Percentiles rank a stretch among this genome's conserved stretches.
Evolutionary conservation across 2,888 invertebrate genomes (phyloP).

Genomic region (Sphaeridia pumilis): DNA sequence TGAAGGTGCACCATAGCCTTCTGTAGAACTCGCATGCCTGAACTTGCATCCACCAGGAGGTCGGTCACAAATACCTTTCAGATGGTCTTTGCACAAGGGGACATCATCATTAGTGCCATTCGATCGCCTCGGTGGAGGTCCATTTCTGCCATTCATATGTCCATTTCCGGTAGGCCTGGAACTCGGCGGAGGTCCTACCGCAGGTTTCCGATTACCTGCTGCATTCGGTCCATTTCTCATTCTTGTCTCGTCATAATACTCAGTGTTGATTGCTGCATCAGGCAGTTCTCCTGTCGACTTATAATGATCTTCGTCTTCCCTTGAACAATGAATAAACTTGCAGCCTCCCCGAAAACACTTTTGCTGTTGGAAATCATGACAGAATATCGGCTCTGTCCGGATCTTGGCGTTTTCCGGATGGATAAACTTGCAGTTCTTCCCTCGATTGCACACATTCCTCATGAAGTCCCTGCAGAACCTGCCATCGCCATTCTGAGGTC

Average conservation of each 20-base stretch:
- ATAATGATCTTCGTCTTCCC: constrained; percentile 59
- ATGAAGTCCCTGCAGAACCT: constrained; percentile 51
- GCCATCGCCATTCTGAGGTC: constrained; percentile 35
- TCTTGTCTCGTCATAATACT: constrained; percentile 5
- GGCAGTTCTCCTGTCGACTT: constrained; percentile 61
- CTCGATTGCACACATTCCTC: constrained; percentile 50
- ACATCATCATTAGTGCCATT: constrained; percentile 28
- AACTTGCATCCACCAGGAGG: constrained; percentile 40
- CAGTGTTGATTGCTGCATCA: constrained; percentile 7
- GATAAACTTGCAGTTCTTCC: constrained; percentile 41
- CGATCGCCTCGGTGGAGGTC: constrained; percentile 9
- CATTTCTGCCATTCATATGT: constrained; percentile 6
- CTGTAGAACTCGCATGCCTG: constrained; percentile 39
- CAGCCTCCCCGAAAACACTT: constrained; percentile 49
- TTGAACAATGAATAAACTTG: constrained; percentile 62
- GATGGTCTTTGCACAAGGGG: constrained; percentile 51
- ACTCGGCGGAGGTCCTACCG: not conserved
- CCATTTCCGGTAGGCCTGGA: not conserved
- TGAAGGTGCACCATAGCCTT: not conserved
- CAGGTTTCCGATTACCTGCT: not conserved
- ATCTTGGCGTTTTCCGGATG: constrained; percentile 33
- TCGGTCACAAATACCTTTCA: constrained; percentile 33
- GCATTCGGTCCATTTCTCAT: not conserved
- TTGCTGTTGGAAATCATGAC: constrained; percentile 47
- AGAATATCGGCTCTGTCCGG: constrained; percentile 42